phyloP scores from a whole-genome alignment of 2,113 vertebrate genomes.

The Pleuronectes platessa region DNA sequence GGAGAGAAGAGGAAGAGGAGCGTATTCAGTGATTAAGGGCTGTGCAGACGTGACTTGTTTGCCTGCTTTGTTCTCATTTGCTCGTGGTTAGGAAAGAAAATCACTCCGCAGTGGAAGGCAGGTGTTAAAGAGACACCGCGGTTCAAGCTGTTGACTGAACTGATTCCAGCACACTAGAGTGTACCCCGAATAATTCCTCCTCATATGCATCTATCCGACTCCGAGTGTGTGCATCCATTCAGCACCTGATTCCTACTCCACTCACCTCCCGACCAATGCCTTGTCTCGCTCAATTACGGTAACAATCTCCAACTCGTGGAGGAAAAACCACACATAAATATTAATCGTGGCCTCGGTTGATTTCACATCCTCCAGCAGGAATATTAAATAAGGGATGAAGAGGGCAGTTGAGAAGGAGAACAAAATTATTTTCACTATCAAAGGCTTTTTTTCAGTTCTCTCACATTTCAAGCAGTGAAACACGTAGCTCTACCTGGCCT shows the following conservation, averaged over 20 bases:
- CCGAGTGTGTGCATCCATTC: constrained; percentile 10
- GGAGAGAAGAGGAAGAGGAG: constrained; percentile 21
- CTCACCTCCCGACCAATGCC: constrained; percentile 39
- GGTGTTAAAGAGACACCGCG: constrained; percentile 16
- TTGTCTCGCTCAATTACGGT: constrained; percentile 55
- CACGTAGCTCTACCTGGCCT: constrained; percentile 46
- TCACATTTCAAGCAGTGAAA: constrained; percentile 62
- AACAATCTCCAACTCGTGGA: constrained; percentile 56
- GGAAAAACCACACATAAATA: constrained; percentile 63
- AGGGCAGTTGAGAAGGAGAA: constrained; percentile 10
- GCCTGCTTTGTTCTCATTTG: constrained; percentile 22
- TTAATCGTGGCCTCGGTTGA: constrained; percentile 62
- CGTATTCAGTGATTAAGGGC: not conserved
- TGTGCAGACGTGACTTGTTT: constrained; percentile 41
- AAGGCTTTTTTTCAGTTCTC: constrained; percentile 60
- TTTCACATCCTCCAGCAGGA: constrained; percentile 59
- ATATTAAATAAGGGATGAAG: constrained; percentile 56
- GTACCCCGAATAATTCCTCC: constrained; percentile 18
- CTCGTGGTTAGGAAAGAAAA: constrained; percentile 5
- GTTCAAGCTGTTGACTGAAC: constrained; percentile 24
- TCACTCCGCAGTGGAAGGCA: not conserved
- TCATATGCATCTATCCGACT: constrained; percentile 27
- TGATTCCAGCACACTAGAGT: constrained; percentile 26
- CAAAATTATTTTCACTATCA: constrained; percentile 52
- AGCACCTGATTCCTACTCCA: constrained; percentile 17